Conservation (phyloP, 1,140 invertebrate species). For the Trissolcus basalis region DNA sequence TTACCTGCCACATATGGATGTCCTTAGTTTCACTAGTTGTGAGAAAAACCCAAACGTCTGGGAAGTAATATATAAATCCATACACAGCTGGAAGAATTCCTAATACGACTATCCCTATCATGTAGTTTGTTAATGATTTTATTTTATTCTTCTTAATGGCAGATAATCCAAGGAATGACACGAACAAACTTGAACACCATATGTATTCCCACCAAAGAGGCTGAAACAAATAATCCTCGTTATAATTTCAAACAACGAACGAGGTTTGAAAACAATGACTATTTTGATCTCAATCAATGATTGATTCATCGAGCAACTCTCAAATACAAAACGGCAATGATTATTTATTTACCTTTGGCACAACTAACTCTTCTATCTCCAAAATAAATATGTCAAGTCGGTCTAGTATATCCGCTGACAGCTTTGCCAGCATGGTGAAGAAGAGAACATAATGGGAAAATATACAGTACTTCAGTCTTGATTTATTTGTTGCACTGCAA, state of each 20-base stretch:
- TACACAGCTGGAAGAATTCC: constrained; percentile 89
- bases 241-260: too few species aligned
- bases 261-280: too few species aligned
- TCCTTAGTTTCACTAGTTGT: constrained; percentile 81
- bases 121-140: constrained; percentile 86
- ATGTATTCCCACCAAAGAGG: constrained; percentile 95
- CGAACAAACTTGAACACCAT: constrained; percentile 91
- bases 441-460: constrained; percentile 94
- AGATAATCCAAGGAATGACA: constrained; percentile 90
- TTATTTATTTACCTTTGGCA: constrained; percentile 84
- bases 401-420: constrained; percentile 93
- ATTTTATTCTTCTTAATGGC: constrained; percentile 90
- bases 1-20: constrained; percentile 88
- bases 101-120: constrained; percentile 86
- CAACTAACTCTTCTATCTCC: constrained; percentile 93
- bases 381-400: constrained; percentile 94
- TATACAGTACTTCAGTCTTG: constrained; percentile 92
- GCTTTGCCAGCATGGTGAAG: constrained; percentile 92
- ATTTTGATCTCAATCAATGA: too few species aligned
- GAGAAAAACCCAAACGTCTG: constrained; percentile 89
- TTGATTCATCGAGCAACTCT: too few species aligned
- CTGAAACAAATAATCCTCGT: constrained; percentile 73
- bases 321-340: too few species aligned
- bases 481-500: constrained; percentile 94
- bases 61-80: constrained; percentile 87